These are phyloP conservation scores for Chanos chanos DNA, from an alignment of 2,797 vertebrate species.

Conservation along the genomic window DNA sequence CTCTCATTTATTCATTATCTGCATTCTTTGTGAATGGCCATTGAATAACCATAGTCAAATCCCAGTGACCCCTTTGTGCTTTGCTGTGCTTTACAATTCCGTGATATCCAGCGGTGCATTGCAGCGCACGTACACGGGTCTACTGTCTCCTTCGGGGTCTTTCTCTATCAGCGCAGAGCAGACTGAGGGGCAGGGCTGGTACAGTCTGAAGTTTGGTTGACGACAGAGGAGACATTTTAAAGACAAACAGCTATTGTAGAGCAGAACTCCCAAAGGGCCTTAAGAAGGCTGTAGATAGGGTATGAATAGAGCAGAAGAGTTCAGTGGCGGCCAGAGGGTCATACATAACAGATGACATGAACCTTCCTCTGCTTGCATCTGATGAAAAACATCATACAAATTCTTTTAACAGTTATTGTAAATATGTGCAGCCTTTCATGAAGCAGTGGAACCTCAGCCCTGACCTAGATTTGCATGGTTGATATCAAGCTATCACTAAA, in stretches of 20 bases:
- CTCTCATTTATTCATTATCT: neutral
- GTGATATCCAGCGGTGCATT: neutral
- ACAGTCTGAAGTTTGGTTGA: neutral
- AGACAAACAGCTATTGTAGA: slow-evolving; percentile 3
- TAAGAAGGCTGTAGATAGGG: neutral
- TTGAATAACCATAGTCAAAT: neutral
- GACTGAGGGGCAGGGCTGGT: neutral
- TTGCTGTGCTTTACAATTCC: too few species aligned
- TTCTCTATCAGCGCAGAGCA: neutral
- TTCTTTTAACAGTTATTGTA: too few species aligned
- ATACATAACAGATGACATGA: too few species aligned
- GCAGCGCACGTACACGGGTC: neutral
- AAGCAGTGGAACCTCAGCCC: too few species aligned
- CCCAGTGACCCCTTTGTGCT: neutral
- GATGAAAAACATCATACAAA: too few species aligned
- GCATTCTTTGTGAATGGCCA: neutral
- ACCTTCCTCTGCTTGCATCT: too few species aligned
- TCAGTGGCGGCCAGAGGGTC: neutral
- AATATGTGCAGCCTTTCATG: too few species aligned
- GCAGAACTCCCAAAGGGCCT: neutral
- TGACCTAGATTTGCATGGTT: too few species aligned
- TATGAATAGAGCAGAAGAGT: neutral
- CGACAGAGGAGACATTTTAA: neutral
- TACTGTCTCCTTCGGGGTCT: neutral
- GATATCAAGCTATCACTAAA: too few species aligned